Percentiles rank a stretch among this genome's conserved stretches.
These are phyloP conservation scores for Cygnus atratus DNA, from an alignment of 2,113 vertebrate species.

Conservation along the genomic window DNA sequence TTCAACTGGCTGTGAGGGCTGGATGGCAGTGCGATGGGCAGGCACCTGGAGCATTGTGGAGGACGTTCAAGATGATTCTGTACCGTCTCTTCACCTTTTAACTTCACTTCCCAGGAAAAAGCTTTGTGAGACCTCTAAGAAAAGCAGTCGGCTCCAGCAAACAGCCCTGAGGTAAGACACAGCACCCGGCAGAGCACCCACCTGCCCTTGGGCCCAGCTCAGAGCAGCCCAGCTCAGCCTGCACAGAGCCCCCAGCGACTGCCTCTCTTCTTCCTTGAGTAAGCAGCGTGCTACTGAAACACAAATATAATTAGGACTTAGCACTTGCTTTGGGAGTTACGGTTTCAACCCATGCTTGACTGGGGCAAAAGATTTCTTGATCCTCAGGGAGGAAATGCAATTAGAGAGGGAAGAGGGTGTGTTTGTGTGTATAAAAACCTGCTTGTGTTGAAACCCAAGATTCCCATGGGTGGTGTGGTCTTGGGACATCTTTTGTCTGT, in stretches of 20 bases:
- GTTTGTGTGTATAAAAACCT: not conserved
- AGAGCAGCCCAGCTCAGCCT: not conserved
- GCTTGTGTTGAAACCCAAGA: not conserved
- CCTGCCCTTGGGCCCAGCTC: not conserved
- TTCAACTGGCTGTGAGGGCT: not conserved
- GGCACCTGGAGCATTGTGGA: rapidly evolving
- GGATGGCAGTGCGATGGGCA: not conserved
- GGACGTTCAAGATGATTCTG: not conserved
- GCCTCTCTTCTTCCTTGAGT: not conserved
- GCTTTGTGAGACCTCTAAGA: not conserved
- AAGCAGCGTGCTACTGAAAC: not conserved
- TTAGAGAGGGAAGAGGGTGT: not conserved
- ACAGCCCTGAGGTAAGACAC: not conserved
- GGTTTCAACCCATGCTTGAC: not conserved
- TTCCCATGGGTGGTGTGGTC: not conserved
- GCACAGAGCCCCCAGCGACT: not conserved
- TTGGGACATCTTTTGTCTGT: not conserved
- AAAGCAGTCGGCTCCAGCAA: not conserved
- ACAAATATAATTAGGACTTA: constrained; percentile 18
- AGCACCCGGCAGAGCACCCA: not conserved
- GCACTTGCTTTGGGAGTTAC: not conserved
- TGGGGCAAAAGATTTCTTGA: not conserved
- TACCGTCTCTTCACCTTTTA: not conserved
- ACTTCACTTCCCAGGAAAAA: not conserved
- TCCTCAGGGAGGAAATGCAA: not conserved